These are phyloP conservation scores for Candidula unifasciata DNA, from an alignment of 2,888 invertebrate genomes.

Conservation along the genomic window DNA sequence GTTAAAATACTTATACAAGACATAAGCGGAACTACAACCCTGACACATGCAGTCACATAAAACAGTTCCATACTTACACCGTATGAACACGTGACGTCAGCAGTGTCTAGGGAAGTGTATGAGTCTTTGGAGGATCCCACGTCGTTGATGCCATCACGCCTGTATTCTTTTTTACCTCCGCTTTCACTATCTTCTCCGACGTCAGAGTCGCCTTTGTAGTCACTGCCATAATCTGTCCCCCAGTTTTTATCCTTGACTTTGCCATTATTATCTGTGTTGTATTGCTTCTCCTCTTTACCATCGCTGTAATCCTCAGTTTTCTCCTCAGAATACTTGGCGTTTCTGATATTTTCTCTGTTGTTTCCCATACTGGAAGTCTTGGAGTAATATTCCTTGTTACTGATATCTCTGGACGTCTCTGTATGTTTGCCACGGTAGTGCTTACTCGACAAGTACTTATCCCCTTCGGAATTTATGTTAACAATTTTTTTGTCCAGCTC, in stretches of 20 bases:
- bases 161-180: neutral
- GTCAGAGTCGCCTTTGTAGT: neutral
- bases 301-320: neutral
- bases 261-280: neutral
- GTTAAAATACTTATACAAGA: too few species aligned
- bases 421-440: neutral
- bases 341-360: neutral
- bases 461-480: neutral
- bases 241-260: neutral
- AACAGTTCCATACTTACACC: conserved; percentile 4
- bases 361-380: too few species aligned
- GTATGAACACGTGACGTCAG: neutral
- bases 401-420: neutral
- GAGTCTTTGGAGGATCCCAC: neutral
- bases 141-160: neutral
- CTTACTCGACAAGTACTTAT: neutral
- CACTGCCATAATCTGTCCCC: neutral
- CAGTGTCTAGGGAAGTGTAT: neutral
- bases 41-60: too few species aligned
- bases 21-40: too few species aligned
- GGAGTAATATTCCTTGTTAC: too few species aligned
- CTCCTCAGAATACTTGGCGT: neutral
- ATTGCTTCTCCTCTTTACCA: neutral
- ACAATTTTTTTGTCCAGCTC: neutral
- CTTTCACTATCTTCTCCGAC: neutral